A percentile compares a stretch with the other conserved stretches of the same genome.
Conservation (phyloP, 2,113 vertebrate genomes). For the Nesospiza acunhae region DNA sequence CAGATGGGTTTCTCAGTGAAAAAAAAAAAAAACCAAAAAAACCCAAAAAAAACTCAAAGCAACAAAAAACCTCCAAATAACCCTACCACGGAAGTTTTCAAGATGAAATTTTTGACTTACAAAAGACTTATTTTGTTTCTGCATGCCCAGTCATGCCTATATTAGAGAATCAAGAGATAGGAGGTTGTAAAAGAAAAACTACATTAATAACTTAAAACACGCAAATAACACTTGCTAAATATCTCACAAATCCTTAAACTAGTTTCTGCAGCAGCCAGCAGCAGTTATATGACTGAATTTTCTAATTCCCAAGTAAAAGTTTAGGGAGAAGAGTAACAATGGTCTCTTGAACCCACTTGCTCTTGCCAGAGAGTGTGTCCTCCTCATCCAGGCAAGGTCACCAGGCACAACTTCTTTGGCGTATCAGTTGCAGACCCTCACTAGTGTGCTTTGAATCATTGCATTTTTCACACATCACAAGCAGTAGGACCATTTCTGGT, state of each 20-base stretch:
- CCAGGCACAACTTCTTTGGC: background rate
- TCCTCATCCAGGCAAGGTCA: background rate
- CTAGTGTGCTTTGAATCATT: background rate
- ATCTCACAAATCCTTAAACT: background rate
- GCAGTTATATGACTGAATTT: background rate
- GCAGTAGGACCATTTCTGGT: background rate
- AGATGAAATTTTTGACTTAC: background rate
- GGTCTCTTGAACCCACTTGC: background rate
- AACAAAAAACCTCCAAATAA: rapidly evolving
- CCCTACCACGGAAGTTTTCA: background rate
- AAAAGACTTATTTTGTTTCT: background rate
- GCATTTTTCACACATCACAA: background rate
- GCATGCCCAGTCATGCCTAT: background rate
- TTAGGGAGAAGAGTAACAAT: background rate
- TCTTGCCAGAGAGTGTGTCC: background rate
- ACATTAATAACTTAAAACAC: background rate
- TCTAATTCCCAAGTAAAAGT: background rate
- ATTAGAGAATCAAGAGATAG: background rate
- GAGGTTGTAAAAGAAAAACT: background rate
- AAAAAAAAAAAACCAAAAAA: background rate
- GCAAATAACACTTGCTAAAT: background rate
- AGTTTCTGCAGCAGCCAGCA: background rate
- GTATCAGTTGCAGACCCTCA: background rate
- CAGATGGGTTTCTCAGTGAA: background rate
- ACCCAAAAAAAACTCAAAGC: background rate